Base-by-base conservation (phyloP, 2,888 invertebrate genomes). In the Nudaria mundana region DNA sequence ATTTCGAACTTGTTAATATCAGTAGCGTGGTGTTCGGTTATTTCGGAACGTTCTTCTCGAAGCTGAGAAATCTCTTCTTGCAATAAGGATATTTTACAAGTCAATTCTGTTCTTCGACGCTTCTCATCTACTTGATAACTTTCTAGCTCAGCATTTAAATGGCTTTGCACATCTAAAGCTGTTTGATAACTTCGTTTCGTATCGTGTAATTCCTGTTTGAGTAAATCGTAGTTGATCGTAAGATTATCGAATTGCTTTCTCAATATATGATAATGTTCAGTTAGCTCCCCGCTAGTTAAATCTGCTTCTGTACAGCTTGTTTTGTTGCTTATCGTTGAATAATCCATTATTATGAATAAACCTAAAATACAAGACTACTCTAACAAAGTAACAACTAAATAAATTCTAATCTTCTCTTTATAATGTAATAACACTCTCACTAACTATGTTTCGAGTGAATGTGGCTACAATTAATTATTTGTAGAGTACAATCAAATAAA, bases 171-270 rank as follows among this genome's bases (percentile, higher is more conserved):
- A 37, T 89, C 89, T 30, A 86, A 56, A 13, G 88, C 83, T 0
- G 83, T 86, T 49, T 87, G 79, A 50, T 86, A 82, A 49, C 75
- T 81, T 50, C 88, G 66, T 50, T 63, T 79, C 0, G 76, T 71
- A 16, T 89, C 87, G 37, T 89, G 81, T 4, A 89, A 62, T 50
- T 89, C 88, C 53, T 89, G 89, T 60, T 87, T 83, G 1, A 74
- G 75, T 0, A 66, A 49, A 52, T 89, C 89, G 44, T 75, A 85
- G 30, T 68, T 78, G 39, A 53, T 74, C 3, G 76, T 68, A 48
- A 89, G 52, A 38, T 66, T 73, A 10, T 86, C 81, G 46, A 71
- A 80, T 55, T 88, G 87, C 62, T 81, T 83, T 57, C 81, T 82
- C 1, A 89, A 69, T 36, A 70, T 71, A 64, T 80, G 81, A 52